A percentile compares a stretch with the other conserved stretches of the same genome.
These are phyloP conservation scores for Tonatia bakeri DNA, from an alignment of 2,113 vertebrate species.

Conservation along the genomic window DNA sequence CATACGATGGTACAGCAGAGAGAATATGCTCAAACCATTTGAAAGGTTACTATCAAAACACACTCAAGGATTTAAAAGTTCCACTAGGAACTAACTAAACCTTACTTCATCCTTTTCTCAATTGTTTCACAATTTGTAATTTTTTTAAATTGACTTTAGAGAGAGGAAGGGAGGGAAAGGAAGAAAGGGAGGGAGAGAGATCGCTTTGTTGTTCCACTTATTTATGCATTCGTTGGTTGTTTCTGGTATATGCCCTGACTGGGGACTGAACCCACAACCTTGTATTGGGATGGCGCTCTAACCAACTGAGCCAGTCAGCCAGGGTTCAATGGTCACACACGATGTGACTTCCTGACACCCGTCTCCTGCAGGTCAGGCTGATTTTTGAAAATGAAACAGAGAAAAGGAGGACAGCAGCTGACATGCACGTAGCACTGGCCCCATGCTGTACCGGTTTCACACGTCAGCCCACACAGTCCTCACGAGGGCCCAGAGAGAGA, in stretches of 20 bases:
- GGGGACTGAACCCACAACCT: no score
- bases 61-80: background rate
- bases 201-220: no score
- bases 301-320: no score
- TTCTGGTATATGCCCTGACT: no score
- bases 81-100: background rate
- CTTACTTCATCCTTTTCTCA: background rate
- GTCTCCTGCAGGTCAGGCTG: background rate
- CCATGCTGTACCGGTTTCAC: fast-evolving
- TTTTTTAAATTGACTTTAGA: no score
- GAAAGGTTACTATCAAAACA: background rate
- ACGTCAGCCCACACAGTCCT: background rate
- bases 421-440: fast-evolving
- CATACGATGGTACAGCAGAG: background rate
- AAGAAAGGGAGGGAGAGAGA: no score
- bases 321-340: no score
- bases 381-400: background rate
- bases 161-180: no score
- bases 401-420: background rate
- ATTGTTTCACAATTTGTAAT: background rate
- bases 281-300: no score
- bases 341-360: background rate
- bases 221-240: no score
- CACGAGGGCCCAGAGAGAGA: background rate
- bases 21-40: background rate